phyloP scores from a whole-genome alignment of 1,140 invertebrate species.

The Achatina immaculata region DNA sequence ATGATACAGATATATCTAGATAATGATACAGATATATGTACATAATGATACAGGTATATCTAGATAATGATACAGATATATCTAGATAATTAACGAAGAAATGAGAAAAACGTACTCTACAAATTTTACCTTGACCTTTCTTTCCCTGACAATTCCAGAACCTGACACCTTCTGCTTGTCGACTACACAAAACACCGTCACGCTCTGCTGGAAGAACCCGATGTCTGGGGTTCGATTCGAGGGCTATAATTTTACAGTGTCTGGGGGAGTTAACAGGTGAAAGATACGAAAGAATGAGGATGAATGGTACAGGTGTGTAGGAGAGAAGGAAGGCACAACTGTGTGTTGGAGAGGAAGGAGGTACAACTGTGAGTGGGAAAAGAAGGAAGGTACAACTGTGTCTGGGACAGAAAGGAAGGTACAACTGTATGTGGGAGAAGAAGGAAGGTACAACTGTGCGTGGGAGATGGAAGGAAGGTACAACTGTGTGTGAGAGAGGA shows the following conservation, averaged over 20 bases:
- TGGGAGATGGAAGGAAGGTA: too few relatives aligned
- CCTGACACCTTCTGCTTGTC: slow-evolving; percentile 42
- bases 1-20: too few relatives aligned
- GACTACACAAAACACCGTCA: slow-evolving; percentile 20
- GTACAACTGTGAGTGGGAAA: background rate
- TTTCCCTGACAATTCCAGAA: slow-evolving; percentile 30
- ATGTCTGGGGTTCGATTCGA: slow-evolving; percentile 23
- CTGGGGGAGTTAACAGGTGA: background rate
- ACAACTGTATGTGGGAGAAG: too few relatives aligned
- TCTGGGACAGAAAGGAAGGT: too few relatives aligned
- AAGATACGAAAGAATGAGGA: background rate
- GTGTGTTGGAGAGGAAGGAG: background rate
- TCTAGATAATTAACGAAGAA: background rate
- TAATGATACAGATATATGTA: background rate
- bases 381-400: background rate
- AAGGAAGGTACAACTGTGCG: too few relatives aligned
- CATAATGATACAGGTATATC: background rate
- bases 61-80: background rate
- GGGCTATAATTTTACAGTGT: slow-evolving; percentile 33
- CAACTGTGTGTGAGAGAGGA: too few relatives aligned
- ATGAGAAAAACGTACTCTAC: background rate
- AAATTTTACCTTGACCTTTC: background rate
- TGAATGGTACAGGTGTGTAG: background rate
- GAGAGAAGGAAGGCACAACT: background rate
- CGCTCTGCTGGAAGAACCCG: slow-evolving; percentile 47